These are phyloP conservation scores for Drosophila mimetica DNA, from an alignment of 2,888 invertebrate species.

Conservation along the genomic window DNA sequence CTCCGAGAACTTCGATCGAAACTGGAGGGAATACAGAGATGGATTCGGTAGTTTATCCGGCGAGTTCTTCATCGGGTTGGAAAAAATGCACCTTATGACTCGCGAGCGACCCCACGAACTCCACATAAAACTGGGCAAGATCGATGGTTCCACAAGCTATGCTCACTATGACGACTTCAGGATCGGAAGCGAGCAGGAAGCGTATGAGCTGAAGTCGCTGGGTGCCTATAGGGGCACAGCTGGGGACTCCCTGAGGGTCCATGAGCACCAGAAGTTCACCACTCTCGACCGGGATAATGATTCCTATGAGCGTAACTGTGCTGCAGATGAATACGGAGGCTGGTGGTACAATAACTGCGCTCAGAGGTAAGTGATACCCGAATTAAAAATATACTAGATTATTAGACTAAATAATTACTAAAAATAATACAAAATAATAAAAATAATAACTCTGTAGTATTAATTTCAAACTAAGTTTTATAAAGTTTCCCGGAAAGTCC, in stretches of 20 bases:
- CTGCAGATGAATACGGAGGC: background rate
- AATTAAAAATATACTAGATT: too few species aligned
- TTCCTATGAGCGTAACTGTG: fast-evolving
- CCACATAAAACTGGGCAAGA: background rate
- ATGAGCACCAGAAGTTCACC: background rate
- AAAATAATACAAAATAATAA: too few species aligned
- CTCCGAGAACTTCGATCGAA: slow-evolving; percentile 87
- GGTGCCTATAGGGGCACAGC: background rate
- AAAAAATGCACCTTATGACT: slow-evolving; percentile 86
- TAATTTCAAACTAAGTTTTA: too few species aligned
- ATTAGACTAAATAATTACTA: too few species aligned
- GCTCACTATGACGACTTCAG: background rate
- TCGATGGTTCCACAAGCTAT: background rate
- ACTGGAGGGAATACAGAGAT: slow-evolving; percentile 88
- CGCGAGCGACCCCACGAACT: background rate
- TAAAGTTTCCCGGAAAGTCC: too few species aligned
- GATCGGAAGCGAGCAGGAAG: background rate
- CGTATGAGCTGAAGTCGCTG: background rate
- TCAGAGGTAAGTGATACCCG: background rate
- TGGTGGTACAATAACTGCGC: background rate
- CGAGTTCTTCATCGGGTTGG: slow-evolving; percentile 90
- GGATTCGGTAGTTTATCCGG: slow-evolving; percentile 90
- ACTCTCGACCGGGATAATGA: background rate
- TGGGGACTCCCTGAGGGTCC: background rate
- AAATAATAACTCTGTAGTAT: too few species aligned